Percentiles rank a stretch among this genome's conserved stretches.
Evolutionary conservation across 2,113 vertebrate genomes (phyloP).

Genomic region (Typhlomys cinereus): DNA sequence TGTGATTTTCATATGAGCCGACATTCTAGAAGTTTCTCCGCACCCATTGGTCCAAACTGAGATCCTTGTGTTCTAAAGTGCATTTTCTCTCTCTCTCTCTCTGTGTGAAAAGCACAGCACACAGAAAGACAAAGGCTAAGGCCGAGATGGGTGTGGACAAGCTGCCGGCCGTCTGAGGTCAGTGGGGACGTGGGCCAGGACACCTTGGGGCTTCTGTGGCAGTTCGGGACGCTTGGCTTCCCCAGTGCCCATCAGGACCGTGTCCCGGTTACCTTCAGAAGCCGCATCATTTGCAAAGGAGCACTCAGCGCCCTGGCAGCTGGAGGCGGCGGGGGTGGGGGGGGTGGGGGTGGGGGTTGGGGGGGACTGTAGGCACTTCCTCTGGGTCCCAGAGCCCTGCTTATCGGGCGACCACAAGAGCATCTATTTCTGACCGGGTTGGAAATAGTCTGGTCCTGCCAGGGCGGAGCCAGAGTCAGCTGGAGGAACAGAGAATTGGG

Average conservation of each 20-base stretch:
- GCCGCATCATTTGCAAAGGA: neutral
- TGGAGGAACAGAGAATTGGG: neutral
- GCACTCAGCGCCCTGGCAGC: neutral
- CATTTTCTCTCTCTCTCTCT: no score
- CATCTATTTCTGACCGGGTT: conserved; percentile 59
- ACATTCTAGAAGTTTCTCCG: neutral
- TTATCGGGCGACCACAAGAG: conserved; percentile 64
- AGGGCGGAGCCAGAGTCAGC: neutral
- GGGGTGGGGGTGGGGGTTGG: no score
- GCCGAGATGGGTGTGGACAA: rapidly evolving
- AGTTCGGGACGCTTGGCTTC: neutral
- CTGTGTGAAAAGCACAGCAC: neutral
- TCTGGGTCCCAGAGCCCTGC: conserved; percentile 22
- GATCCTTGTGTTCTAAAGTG: neutral
- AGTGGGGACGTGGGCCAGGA: neutral
- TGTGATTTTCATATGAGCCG: neutral
- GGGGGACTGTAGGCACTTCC: conserved; percentile 65
- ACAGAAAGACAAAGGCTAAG: neutral
- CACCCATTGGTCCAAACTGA: neutral
- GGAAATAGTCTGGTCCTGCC: conserved; percentile 52
- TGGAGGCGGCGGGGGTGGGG: neutral
- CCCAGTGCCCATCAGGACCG: neutral
- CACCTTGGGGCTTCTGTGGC: rapidly evolving
- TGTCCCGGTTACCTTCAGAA: neutral
- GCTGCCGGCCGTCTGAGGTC: neutral